These are phyloP conservation scores for Lasioglossum pauxillum DNA, from an alignment of 2,888 invertebrate species.

Conservation along the genomic window DNA sequence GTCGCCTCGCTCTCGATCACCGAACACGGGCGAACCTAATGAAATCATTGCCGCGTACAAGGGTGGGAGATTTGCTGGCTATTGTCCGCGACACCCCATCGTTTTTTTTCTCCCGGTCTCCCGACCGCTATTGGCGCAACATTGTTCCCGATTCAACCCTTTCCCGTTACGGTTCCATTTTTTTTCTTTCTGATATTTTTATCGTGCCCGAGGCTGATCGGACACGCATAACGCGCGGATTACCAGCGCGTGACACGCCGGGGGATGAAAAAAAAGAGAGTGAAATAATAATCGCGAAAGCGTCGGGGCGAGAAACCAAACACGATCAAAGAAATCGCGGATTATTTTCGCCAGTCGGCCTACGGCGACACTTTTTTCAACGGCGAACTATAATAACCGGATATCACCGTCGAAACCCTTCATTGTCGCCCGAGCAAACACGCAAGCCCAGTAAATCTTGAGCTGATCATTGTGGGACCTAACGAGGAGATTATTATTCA, in stretches of 20 bases:
- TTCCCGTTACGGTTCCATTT: constrained; percentile 30
- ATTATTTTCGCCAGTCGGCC: constrained; percentile 16
- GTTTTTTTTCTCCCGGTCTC: constrained; percentile 55
- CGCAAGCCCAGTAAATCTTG: not conserved
- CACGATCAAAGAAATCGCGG: constrained; percentile 47
- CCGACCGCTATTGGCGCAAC: constrained; percentile 77
- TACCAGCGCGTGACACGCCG: constrained; percentile 64
- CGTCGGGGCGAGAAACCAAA: constrained; percentile 35
- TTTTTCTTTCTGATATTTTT: constrained; percentile 18
- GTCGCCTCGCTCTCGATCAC: constrained; percentile 56
- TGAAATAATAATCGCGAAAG: constrained; percentile 31
- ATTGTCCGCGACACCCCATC: constrained; percentile 66
- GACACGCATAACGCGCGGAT: constrained; percentile 68
- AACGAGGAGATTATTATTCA: constrained; percentile 2
- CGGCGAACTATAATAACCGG: constrained; percentile 6
- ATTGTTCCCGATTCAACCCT: constrained; percentile 57
- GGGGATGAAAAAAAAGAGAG: not conserved
- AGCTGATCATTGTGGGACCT: not conserved
- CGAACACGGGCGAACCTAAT: constrained; percentile 73
- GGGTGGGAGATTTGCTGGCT: constrained; percentile 74
- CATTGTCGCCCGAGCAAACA: not conserved
- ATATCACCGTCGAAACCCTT: not conserved
- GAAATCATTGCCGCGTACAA: constrained; percentile 78
- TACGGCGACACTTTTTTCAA: not conserved
- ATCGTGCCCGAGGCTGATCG: constrained; percentile 41